Evolutionary conservation across 1,140 invertebrate species (phyloP).

Genomic region (Brachionus asplanchnoidis): DNA sequence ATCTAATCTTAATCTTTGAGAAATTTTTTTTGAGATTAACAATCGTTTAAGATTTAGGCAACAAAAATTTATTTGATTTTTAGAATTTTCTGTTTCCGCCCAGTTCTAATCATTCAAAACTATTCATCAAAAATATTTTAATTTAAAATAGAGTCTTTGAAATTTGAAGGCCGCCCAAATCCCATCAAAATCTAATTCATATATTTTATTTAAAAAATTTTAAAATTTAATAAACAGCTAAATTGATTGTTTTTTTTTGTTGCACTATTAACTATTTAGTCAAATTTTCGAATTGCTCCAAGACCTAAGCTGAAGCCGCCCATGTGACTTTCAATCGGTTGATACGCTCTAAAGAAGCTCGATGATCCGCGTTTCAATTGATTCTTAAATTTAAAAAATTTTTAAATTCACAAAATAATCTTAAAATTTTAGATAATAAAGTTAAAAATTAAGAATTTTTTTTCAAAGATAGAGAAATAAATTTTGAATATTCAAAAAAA

Average conservation of each 20-base stretch:
- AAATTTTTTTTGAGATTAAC: background rate
- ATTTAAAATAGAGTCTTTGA: background rate
- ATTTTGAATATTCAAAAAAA: too few species aligned
- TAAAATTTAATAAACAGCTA: background rate
- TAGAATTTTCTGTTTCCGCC: background rate
- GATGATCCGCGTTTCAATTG: slow-evolving; percentile 33
- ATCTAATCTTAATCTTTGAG: background rate
- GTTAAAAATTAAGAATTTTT: too few species aligned
- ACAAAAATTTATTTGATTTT: background rate
- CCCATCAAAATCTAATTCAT: background rate
- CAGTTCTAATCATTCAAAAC: background rate
- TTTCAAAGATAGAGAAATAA: too few species aligned
- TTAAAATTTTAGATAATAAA: too few species aligned
- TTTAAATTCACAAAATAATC: too few species aligned
- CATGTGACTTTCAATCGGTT: background rate
- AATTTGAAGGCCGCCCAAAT: background rate
- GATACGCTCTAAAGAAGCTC: slow-evolving; percentile 19
- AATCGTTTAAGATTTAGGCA: background rate
- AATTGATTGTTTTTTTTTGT: background rate
- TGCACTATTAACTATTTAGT: background rate
- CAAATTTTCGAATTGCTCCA: background rate
- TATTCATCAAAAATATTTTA: background rate
- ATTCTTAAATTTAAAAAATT: background rate
- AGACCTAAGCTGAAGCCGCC: slow-evolving; percentile 18
- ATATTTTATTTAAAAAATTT: background rate